Evolutionary conservation across 2,113 vertebrate species (phyloP).

Genomic region (Lutjanus erythropterus): DNA sequence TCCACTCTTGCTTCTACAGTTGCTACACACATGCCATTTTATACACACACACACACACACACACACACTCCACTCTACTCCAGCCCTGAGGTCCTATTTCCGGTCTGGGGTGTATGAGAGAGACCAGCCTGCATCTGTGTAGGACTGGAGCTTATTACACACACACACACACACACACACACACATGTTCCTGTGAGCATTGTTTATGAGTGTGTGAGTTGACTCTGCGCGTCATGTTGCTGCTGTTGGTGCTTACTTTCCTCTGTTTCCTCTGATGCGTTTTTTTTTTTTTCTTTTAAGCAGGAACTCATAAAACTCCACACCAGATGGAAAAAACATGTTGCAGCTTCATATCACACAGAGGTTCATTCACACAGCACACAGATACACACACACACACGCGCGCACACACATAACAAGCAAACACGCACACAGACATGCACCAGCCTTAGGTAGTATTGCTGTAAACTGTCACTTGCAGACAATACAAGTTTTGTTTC

Average conservation of each 20-base stretch:
- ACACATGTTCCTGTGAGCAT: constrained; percentile 15
- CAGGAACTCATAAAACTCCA: constrained; percentile 35
- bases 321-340: constrained; percentile 54
- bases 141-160: constrained; percentile 50
- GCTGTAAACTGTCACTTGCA: constrained; percentile 40
- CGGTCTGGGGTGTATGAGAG: constrained; percentile 51
- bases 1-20: constrained; percentile 12
- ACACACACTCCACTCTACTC: background rate
- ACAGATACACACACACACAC: constrained; percentile 12
- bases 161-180: constrained; percentile 40
- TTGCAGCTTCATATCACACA: constrained; percentile 42
- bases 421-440: constrained; percentile 3
- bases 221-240: constrained; percentile 10
- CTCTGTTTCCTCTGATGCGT: constrained; percentile 15
- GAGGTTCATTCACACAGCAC: constrained; percentile 42
- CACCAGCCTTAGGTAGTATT: constrained; percentile 5
- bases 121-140: constrained; percentile 54
- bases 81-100: constrained; percentile 64
- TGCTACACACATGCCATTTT: background rate
- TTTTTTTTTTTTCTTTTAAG: constrained; percentile 21
- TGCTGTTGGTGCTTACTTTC: constrained; percentile 28
- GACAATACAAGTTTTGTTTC: constrained; percentile 46
- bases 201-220: constrained; percentile 23
- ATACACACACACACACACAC: constrained; percentile 7
- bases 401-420: constrained; percentile 2